Conservation (phyloP, 2,113 vertebrate genomes). For the Peromyscus polionotus region DNA sequence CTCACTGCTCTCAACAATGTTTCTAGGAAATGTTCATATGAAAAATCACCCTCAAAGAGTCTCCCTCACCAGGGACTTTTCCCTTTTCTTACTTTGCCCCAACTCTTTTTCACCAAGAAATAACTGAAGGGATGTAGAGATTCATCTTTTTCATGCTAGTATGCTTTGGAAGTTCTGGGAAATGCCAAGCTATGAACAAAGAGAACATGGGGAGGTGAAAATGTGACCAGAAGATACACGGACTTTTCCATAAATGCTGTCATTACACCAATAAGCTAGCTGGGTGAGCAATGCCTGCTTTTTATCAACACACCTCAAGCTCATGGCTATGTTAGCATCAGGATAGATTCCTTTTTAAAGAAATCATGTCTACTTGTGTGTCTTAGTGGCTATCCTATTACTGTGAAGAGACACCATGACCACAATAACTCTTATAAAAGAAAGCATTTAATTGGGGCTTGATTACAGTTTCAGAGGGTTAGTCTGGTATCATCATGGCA, state of each 20-base stretch:
- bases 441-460: neutral
- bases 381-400: neutral
- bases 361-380: neutral
- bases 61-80: neutral
- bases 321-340: neutral
- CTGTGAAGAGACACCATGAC: neutral
- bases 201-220: conserved; percentile 37
- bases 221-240: neutral
- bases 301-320: neutral
- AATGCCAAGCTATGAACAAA: conserved; percentile 17
- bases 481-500: neutral
- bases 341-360: neutral
- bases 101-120: neutral
- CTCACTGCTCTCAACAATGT: neutral
- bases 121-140: neutral
- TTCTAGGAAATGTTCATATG: neutral
- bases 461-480: neutral
- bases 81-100: neutral
- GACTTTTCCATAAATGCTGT: conserved; percentile 34
- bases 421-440: neutral
- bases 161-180: conserved; percentile 60
- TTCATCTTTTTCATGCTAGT: neutral
- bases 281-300: neutral
- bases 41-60: conserved; percentile 15
- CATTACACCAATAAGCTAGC: neutral